Conservation (phyloP, 2,797 vertebrate genomes). For the Scleropages formosus region DNA sequence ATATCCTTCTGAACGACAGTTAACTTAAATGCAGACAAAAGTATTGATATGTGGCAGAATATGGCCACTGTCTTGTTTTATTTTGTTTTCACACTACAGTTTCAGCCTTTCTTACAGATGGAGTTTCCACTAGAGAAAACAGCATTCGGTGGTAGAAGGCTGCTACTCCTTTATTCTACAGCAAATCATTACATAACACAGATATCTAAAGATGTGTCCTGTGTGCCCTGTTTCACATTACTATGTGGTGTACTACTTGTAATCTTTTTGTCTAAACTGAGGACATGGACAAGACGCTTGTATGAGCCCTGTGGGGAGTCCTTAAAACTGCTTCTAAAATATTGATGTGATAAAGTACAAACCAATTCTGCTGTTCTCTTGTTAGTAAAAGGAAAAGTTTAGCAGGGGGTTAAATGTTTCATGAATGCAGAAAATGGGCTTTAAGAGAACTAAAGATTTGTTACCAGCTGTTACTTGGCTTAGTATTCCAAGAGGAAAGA, state of each 20-base stretch:
- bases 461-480: neutral
- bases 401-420: slow-evolving; percentile 18
- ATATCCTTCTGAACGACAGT: too few species aligned
- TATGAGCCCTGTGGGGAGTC: neutral
- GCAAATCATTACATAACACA: too few species aligned
- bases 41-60: too few species aligned
- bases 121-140: too few species aligned
- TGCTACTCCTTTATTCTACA: too few species aligned
- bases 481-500: neutral
- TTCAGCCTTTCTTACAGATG: too few species aligned
- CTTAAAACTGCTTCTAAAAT: slow-evolving; percentile 18
- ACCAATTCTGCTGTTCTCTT: slow-evolving; percentile 39
- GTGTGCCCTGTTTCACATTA: neutral
- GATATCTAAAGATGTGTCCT: neutral
- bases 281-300: neutral
- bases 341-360: slow-evolving; percentile 13
- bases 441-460: neutral
- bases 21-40: too few species aligned
- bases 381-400: slow-evolving; percentile 24
- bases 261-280: neutral
- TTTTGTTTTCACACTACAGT: too few species aligned
- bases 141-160: too few species aligned
- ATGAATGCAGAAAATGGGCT: neutral
- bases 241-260: neutral
- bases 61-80: too few species aligned